A percentile compares a stretch with the other conserved stretches of the same genome.
These are phyloP conservation scores for Amphipoea lucens DNA, from an alignment of 2,888 invertebrate genomes.

Conservation along the genomic window DNA sequence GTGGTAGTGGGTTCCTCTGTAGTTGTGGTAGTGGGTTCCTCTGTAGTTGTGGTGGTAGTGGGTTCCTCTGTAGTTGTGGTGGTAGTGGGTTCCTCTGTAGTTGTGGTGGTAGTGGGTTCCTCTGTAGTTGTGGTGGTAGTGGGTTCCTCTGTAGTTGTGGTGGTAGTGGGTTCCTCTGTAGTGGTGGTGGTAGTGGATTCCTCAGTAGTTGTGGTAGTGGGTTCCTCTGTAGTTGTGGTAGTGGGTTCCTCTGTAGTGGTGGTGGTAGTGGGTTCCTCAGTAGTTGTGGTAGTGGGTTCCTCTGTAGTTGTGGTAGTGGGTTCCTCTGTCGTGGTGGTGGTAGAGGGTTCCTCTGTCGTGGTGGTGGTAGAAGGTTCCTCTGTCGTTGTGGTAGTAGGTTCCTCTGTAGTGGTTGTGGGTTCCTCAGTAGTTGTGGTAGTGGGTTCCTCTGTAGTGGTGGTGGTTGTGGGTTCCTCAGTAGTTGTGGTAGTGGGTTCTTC, in stretches of 20 bases:
- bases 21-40: conserved; percentile 3
- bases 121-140: conserved; percentile 5
- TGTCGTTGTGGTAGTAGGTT: background rate
- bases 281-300: background rate
- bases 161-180: background rate
- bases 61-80: background rate
- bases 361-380: conserved; percentile 2
- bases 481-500: background rate
- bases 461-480: background rate
- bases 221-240: background rate
- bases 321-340: conserved; percentile 1
- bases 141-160: background rate
- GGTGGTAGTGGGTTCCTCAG: background rate
- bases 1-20: conserved; percentile 13
- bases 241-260: background rate
- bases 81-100: conserved; percentile 3
- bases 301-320: conserved; percentile 21
- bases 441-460: background rate
- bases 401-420: conserved; percentile 21
- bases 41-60: background rate
- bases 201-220: conserved; percentile 1
- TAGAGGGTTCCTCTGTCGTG: background rate
- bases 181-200: background rate
- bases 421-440: conserved; percentile 23
- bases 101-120: conserved; percentile 14